These are phyloP conservation scores for Champsocephalus gunnari DNA, from an alignment of 2,797 vertebrate species.

Conservation along the genomic window DNA sequence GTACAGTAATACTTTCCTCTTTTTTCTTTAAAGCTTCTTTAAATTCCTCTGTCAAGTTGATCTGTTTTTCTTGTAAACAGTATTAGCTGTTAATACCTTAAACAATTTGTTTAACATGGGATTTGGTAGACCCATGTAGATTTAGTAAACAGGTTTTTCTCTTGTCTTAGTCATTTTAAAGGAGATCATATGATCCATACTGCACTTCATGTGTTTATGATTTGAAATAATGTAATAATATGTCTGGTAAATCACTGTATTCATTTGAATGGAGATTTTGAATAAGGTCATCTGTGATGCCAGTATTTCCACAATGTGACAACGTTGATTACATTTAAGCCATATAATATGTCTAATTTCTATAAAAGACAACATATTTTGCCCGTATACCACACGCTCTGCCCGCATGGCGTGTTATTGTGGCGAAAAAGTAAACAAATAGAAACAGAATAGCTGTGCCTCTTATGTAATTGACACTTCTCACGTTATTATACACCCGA, in stretches of 20 bases:
- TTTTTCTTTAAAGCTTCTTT: background rate
- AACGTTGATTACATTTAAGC: background rate
- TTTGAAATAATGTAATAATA: conserved; percentile 1
- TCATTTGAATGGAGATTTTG: conserved; percentile 25
- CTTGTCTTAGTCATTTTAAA: background rate
- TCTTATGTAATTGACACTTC: conserved; percentile 62
- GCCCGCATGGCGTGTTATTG: conserved; percentile 26
- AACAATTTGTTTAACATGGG: conserved; percentile 6
- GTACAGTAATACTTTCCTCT: background rate
- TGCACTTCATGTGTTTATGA: conserved; percentile 12
- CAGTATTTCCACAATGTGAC: background rate
- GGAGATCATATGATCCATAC: background rate
- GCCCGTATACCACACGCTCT: conserved; percentile 27
- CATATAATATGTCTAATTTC: background rate
- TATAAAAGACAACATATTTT: background rate
- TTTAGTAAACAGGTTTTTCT: background rate
- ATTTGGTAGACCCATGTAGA: conserved; percentile 17
- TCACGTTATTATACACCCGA: conserved; percentile 33
- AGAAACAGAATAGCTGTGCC: conserved; percentile 18
- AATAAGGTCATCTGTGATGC: conserved; percentile 32
- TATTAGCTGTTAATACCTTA: background rate
- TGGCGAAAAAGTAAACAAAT: conserved; percentile 35
- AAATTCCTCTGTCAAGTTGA: background rate
- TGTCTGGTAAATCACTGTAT: background rate
- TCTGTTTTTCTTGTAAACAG: background rate